phyloP scores from a whole-genome alignment of 2,113 vertebrate species.

The Nothobranchius kuhntae region DNA sequence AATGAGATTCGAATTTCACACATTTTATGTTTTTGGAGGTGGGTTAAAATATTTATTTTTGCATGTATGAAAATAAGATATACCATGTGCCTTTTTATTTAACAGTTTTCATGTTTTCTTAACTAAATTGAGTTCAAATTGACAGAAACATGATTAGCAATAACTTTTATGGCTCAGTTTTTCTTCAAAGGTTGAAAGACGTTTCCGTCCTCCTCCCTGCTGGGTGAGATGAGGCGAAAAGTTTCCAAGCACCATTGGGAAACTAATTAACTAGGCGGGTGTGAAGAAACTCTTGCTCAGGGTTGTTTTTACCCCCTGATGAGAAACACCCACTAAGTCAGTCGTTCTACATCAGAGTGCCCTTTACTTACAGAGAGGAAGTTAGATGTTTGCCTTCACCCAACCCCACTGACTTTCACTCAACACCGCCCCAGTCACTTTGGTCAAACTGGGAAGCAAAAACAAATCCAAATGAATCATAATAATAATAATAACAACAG shows the following conservation, averaged over 20 bases:
- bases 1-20: no score
- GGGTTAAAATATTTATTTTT: no score
- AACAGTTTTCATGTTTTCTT: no score
- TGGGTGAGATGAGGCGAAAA: slow-evolving; percentile 57
- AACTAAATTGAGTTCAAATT: slow-evolving; percentile 1
- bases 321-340: slow-evolving; percentile 59
- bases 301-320: slow-evolving; percentile 72
- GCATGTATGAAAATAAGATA: no score
- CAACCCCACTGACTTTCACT: neutral
- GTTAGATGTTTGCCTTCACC: slow-evolving; percentile 45
- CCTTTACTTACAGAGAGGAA: slow-evolving; percentile 66
- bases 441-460: slow-evolving; percentile 6
- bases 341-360: slow-evolving; percentile 31
- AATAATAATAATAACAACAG: no score
- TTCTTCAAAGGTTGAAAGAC: slow-evolving; percentile 52
- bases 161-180: slow-evolving; percentile 24
- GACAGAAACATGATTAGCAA: slow-evolving; percentile 17
- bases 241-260: slow-evolving; percentile 58
- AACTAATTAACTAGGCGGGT: slow-evolving; percentile 65
- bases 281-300: slow-evolving; percentile 56
- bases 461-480: neutral
- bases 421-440: neutral
- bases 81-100: no score
- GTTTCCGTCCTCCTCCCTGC: slow-evolving; percentile 45
- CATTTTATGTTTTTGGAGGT: no score